A percentile compares a stretch with the other conserved stretches of the same genome.
Evolutionary conservation across 2,888 invertebrate species (phyloP).

Genomic region (Rotaria sp.): DNA sequence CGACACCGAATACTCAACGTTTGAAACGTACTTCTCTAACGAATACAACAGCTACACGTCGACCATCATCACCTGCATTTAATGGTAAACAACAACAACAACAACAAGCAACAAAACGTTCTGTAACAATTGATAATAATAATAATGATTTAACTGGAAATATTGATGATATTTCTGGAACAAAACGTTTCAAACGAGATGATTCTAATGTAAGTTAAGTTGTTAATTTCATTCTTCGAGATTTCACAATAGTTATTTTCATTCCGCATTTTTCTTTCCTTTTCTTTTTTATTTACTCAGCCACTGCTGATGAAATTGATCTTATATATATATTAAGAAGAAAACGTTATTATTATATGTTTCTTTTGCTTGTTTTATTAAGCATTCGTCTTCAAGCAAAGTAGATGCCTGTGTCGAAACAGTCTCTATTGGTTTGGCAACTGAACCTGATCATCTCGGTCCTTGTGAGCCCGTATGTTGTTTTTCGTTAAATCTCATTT

Average conservation of each 20-base stretch:
- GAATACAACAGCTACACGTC: not conserved
- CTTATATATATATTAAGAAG: not conserved
- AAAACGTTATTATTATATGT: not conserved
- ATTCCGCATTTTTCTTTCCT: not conserved
- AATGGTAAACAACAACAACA: conserved; percentile 22
- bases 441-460: conserved; percentile 28
- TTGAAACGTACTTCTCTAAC: not conserved
- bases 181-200: conserved; percentile 15
- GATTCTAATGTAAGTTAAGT: not conserved
- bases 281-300: not conserved
- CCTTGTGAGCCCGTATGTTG: conserved; percentile 13
- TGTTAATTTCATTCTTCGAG: not conserved
- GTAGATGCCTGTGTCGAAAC: conserved; percentile 23
- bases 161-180: not conserved
- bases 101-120: conserved; percentile 1
- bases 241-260: not conserved
- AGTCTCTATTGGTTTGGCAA: conserved; percentile 11
- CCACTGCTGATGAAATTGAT: not conserved
- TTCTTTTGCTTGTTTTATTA: conserved; percentile 11
- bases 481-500: conserved; percentile 10
- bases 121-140: conserved; percentile 1
- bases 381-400: not conserved
- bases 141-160: not conserved
- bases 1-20: not conserved
- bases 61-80: not conserved